phyloP scores from a whole-genome alignment of 2,888 invertebrate species.

The Operophtera brumata region DNA sequence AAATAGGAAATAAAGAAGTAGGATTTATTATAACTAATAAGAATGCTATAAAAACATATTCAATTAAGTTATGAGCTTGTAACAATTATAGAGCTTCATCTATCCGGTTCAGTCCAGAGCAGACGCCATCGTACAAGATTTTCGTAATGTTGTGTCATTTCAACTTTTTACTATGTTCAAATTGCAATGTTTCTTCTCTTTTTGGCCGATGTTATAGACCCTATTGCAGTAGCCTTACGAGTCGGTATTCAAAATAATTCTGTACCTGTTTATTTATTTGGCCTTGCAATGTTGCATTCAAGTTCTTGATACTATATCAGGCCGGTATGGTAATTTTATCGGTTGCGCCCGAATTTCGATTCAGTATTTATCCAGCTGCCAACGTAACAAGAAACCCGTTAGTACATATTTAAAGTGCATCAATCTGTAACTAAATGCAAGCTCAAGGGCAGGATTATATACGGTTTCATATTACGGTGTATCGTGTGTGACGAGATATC shows the following conservation, averaged over 20 bases:
- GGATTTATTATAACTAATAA: too few relatives aligned
- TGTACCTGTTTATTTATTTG: background rate
- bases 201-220: background rate
- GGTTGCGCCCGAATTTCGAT: background rate
- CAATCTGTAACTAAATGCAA: background rate
- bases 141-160: too few relatives aligned
- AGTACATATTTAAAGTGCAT: slow-evolving; percentile 1
- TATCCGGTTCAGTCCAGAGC: too few relatives aligned
- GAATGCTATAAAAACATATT: too few relatives aligned
- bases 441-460: slow-evolving; percentile 11
- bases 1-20: too few relatives aligned
- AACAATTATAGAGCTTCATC: too few relatives aligned
- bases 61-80: too few relatives aligned
- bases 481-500: background rate
- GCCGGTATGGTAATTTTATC: slow-evolving; percentile 2
- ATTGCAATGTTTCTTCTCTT: background rate
- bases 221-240: background rate
- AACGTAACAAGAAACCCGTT: background rate
- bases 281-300: slow-evolving; percentile 2
- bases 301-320: background rate
- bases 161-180: too few relatives aligned
- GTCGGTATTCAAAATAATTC: background rate
- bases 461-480: slow-evolving; percentile 11
- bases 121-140: too few relatives aligned
- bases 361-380: background rate